Conservation (phyloP, 2,113 vertebrate species). For the Pipa parva region DNA sequence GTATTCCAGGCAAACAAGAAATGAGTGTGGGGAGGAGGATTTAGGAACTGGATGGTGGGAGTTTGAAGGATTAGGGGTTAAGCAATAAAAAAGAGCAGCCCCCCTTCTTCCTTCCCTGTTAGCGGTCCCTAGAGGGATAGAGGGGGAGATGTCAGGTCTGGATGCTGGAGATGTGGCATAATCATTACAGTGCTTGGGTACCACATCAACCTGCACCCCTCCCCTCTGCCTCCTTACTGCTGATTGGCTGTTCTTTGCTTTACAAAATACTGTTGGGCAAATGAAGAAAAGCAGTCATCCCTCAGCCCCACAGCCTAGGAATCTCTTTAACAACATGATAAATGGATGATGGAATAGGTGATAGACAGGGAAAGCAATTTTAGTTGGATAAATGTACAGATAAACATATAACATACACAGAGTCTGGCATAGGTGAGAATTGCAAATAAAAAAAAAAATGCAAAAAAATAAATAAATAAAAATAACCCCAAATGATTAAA, state of each 20-base stretch:
- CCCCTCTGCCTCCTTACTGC: background rate
- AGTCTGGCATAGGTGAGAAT: too few relatives aligned
- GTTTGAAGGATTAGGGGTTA: constrained; percentile 22
- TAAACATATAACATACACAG: too few relatives aligned
- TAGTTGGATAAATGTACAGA: too few relatives aligned
- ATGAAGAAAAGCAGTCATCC: background rate
- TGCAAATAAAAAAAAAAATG: too few relatives aligned
- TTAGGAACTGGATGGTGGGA: constrained; percentile 6
- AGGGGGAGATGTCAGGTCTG: constrained; percentile 10
- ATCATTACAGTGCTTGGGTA: constrained; percentile 14
- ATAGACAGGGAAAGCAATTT: too few relatives aligned
- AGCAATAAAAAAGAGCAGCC: constrained; percentile 25
- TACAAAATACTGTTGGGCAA: background rate
- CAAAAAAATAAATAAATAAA: too few relatives aligned
- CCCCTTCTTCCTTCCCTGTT: constrained; percentile 17
- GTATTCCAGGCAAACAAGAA: constrained; percentile 29
- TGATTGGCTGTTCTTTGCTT: background rate
- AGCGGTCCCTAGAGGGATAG: constrained; percentile 12
- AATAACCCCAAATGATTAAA: too few relatives aligned
- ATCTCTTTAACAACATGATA: background rate
- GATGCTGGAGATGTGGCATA: constrained; percentile 6
- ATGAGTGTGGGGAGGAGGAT: constrained; percentile 2
- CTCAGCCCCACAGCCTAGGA: background rate
- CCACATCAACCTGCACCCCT: background rate
- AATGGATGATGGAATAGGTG: background rate